Base-by-base conservation (phyloP, 2,113 vertebrate genomes). In the Gadus macrocephalus region DNA sequence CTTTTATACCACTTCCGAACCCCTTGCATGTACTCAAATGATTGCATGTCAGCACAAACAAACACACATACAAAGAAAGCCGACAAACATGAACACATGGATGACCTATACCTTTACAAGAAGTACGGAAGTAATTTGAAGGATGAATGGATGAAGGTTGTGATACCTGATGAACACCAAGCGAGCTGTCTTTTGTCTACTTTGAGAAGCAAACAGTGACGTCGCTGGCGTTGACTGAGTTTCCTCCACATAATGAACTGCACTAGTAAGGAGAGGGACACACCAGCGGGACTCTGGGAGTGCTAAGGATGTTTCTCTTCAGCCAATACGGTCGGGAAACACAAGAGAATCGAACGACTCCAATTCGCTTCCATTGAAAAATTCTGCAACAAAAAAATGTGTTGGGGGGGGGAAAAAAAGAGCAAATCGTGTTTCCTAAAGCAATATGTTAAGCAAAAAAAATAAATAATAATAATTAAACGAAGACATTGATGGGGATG, bases 391-490 rank as follows among this genome's bases (percentile, higher is more conserved):
- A 53, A 35, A 83, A 83, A 64, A 80, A 78, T 17, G 67, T 53
- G 61, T 12, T 25, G 25, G 25, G 25, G 22, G 38, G 5, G 42
- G 42, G 66, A 87, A 66, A 81, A 81, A 71, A 85, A 85, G 86
- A 88, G 86, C 87, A 88, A 90, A 91, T 84, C 71, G 28, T 83
- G 72, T 81, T 89, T 87, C 84, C 85, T 79, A 90, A 84, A 93
- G 92, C 92, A 93, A 93, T 93, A 93, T 75, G 79, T 83, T 66
- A 42, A 82, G 85, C 87, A 88, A 88, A 89, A 89, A 88, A n/a
- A 56, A 71, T 31, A 56, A 74, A 56, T n/a, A 66, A 66, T 15
- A 38, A 31, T 8, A 19, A n/a, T 20, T 38, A 66, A 16, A 12
- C 28, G n/a, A 67, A 68, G 73, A 64, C 20, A 69, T 81, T 73